Percentiles rank a stretch among this genome's conserved stretches.
Conservation (phyloP, 2,113 vertebrate genomes). For the Seriola quinqueradiata region DNA sequence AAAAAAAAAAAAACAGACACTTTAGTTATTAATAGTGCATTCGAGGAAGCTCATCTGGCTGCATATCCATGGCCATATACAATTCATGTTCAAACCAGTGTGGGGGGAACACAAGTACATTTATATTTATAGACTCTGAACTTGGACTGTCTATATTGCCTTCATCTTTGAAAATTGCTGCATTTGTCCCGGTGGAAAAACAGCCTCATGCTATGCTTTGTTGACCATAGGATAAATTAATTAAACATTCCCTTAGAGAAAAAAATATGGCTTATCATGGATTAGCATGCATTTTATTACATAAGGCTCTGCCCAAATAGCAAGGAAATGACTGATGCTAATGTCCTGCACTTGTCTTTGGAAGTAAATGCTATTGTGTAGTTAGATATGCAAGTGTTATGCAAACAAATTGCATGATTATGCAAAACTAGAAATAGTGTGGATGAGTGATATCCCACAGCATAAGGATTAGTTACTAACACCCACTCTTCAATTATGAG, state of each 20-base stretch:
- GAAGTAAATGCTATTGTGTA: slow-evolving; percentile 26
- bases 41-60: background rate
- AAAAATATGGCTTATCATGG: slow-evolving; percentile 7
- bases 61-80: background rate
- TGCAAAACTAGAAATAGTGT: slow-evolving; percentile 70
- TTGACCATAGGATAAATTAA: slow-evolving; percentile 24
- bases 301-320: slow-evolving; percentile 19
- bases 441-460: slow-evolving; percentile 75
- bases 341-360: slow-evolving; percentile 42
- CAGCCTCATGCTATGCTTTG: slow-evolving; percentile 7
- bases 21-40: background rate
- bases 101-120: background rate
- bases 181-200: background rate
- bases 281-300: slow-evolving; percentile 28
- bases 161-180: slow-evolving; percentile 12
- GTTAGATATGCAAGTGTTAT: slow-evolving; percentile 57
- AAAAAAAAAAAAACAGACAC: slow-evolving; percentile 3
- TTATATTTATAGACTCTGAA: background rate
- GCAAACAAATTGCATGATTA: slow-evolving; percentile 76
- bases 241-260: slow-evolving; percentile 11
- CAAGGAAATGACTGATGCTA: slow-evolving; percentile 35
- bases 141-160: background rate
- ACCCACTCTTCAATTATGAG: slow-evolving; percentile 78
- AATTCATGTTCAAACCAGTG: background rate
- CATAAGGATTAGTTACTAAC: slow-evolving; percentile 76